Evolutionary conservation across 2,888 invertebrate species (phyloP).

Genomic region (Ophion slaviceki): DNA sequence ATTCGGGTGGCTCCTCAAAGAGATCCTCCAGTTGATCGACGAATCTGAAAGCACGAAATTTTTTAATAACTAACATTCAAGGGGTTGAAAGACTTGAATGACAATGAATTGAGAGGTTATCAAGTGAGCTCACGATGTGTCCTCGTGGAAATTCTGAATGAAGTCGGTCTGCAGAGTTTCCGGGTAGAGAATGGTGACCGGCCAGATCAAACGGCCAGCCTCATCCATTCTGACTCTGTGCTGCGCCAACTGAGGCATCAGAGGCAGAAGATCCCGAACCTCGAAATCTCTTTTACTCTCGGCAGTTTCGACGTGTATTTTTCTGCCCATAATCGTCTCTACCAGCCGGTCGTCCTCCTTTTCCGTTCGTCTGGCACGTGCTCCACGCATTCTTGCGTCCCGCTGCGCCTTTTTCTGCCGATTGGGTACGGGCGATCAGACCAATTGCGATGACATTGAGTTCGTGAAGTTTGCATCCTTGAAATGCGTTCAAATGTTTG

Average conservation of each 20-base stretch:
- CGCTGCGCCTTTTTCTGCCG: conserved; percentile 84
- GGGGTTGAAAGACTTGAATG: neutral
- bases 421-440: conserved; percentile 15
- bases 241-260: conserved; percentile 87
- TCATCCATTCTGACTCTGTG: conserved; percentile 87
- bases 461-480: too few species aligned
- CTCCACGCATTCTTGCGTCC: conserved; percentile 85
- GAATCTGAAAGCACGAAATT: conserved; percentile 83
- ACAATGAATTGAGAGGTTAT: conserved; percentile 15
- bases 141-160: conserved; percentile 92
- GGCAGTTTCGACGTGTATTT: conserved; percentile 83
- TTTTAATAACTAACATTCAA: too few species aligned
- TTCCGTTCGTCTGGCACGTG: conserved; percentile 82
- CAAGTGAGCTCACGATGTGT: conserved; percentile 84
- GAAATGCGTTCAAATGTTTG: too few species aligned
- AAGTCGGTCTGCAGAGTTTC: conserved; percentile 95
- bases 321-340: conserved; percentile 83
- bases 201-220: conserved; percentile 90
- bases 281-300: conserved; percentile 83
- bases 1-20: conserved; percentile 88
- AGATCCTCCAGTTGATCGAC: conserved; percentile 87
- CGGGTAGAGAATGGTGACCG: conserved; percentile 94
- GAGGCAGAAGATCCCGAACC: conserved; percentile 86
- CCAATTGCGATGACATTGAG: too few species aligned
- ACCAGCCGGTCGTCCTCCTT: conserved; percentile 83